A percentile compares a stretch with the other conserved stretches of the same genome.
phyloP scores from a whole-genome alignment of 2,797 vertebrate species.

The Buphagus erythrorhynchus region DNA sequence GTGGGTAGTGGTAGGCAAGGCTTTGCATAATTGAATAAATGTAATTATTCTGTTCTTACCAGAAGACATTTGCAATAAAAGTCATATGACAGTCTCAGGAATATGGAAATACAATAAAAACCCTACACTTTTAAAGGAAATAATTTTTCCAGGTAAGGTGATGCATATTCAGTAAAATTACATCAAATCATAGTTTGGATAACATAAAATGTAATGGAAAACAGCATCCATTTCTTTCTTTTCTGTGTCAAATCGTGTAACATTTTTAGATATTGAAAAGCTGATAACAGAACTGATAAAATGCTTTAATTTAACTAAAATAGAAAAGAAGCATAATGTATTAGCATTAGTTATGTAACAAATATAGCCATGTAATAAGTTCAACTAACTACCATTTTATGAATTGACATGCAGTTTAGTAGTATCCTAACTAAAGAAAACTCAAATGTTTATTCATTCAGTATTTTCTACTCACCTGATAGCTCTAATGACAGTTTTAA shows the following conservation, averaged over 20 bases:
- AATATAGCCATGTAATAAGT: not conserved
- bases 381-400: not conserved
- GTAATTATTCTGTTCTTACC: not conserved
- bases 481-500: slow-evolving; percentile 94
- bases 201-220: not conserved
- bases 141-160: not conserved
- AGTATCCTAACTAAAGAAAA: not conserved
- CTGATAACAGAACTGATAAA: not conserved
- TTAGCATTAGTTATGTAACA: not conserved
- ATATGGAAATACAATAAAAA: not conserved
- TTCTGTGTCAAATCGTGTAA: not conserved
- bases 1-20: not conserved
- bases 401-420: not conserved
- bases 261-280: not conserved
- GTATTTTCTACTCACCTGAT: slow-evolving; percentile 85
- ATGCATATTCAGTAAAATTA: not conserved
- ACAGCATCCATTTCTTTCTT: not conserved
- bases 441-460: not conserved
- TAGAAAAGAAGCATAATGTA: not conserved
- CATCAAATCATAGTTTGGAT: not conserved
- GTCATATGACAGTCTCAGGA: not conserved
- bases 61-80: not conserved
- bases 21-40: not conserved
- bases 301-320: not conserved
- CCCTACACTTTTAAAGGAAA: not conserved